Evolutionary conservation across 2,113 vertebrate genomes (phyloP).

Genomic region (Daboia siamensis): DNA sequence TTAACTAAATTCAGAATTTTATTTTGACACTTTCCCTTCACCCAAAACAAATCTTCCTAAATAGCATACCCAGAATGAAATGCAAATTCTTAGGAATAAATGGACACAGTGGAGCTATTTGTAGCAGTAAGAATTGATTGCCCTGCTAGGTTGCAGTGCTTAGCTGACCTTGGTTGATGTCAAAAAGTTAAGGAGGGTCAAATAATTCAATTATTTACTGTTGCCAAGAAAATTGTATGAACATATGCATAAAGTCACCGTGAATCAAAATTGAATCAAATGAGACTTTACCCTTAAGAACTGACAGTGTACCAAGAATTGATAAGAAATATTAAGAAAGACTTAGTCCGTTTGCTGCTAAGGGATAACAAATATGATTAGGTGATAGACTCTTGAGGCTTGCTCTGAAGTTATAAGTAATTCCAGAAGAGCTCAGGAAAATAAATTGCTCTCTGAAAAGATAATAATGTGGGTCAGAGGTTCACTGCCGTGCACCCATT

Average conservation of each 20-base stretch:
- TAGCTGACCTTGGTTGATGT: background rate
- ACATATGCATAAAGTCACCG: background rate
- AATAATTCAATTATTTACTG: background rate
- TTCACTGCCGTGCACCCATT: background rate
- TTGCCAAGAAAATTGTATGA: background rate
- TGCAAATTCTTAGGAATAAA: background rate
- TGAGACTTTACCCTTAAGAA: background rate
- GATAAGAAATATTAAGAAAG: background rate
- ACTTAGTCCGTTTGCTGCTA: background rate
- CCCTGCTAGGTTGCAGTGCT: background rate
- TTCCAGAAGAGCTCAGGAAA: background rate
- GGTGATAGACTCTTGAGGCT: constrained; percentile 4
- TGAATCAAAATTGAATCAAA: background rate
- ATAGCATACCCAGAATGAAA: background rate
- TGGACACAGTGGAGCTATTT: background rate
- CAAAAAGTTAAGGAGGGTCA: background rate
- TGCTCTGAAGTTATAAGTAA: constrained; percentile 15
- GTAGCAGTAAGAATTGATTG: background rate
- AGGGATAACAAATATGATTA: constrained; percentile 20
- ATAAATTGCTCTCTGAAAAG: constrained; percentile 23
- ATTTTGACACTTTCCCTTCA: background rate
- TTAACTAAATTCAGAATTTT: background rate
- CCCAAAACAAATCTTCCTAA: background rate
- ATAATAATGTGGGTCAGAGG: constrained; percentile 10
- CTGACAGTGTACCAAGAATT: background rate